Evolutionary conservation across 2,113 vertebrate species (phyloP).

Genomic region (Nannospalax galili): DNA sequence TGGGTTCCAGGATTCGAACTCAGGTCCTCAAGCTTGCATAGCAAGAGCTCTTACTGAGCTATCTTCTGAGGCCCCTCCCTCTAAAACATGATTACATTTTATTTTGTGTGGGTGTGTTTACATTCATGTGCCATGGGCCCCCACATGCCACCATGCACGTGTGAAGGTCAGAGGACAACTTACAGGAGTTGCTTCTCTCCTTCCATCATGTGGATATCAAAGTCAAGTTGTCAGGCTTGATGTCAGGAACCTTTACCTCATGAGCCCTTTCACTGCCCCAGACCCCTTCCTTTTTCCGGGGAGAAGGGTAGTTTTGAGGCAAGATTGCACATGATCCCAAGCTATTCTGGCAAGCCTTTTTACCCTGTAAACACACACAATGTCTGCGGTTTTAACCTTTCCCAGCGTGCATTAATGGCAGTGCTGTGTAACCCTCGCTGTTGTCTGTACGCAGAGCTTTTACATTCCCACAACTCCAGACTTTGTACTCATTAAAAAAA

Average conservation of each 20-base stretch:
- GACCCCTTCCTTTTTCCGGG: neutral
- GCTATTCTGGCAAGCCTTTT: too few relatives aligned
- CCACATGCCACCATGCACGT: neutral
- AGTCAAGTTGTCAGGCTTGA: neutral
- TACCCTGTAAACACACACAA: neutral
- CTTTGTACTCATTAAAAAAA: neutral
- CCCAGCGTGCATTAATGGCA: accelerated
- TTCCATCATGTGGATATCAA: neutral
- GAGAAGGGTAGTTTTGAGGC: neutral
- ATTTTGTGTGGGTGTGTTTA: too few relatives aligned
- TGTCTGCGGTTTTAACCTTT: neutral
- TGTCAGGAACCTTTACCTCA: neutral
- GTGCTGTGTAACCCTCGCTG: neutral
- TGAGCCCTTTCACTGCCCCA: neutral
- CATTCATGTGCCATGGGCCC: too few relatives aligned
- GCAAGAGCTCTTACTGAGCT: too few relatives aligned
- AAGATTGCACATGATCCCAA: too few relatives aligned
- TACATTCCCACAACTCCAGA: neutral
- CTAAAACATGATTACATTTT: too few relatives aligned
- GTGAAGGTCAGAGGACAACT: too few relatives aligned
- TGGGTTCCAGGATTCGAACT: too few relatives aligned
- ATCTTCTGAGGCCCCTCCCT: too few relatives aligned
- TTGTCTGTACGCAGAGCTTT: neutral
- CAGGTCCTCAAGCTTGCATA: neutral
- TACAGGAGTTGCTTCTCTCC: too few relatives aligned